Evolutionary conservation across 2,113 vertebrate genomes (phyloP).

Genomic region (Misgurnus mizolepis): DNA sequence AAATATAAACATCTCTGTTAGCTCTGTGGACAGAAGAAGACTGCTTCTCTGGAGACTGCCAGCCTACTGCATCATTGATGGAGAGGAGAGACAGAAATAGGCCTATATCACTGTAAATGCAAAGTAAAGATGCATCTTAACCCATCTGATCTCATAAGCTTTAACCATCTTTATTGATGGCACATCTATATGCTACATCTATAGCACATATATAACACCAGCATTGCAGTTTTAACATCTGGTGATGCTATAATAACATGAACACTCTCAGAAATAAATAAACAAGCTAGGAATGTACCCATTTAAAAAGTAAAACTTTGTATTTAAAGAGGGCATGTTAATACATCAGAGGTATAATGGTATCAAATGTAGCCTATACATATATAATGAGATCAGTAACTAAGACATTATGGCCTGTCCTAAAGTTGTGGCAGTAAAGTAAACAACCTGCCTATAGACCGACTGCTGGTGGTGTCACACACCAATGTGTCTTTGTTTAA

Average conservation of each 20-base stretch:
- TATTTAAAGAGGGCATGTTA: too few species aligned
- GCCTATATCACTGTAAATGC: not conserved
- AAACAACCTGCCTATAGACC: too few species aligned
- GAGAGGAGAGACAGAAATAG: constrained; percentile 25
- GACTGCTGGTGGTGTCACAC: not conserved
- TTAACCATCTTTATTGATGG: not conserved
- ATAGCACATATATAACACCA: not conserved
- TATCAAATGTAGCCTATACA: too few species aligned
- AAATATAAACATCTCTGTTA: constrained; percentile 41
- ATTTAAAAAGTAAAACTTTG: not conserved
- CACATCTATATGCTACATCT: too few species aligned
- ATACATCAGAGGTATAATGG: too few species aligned
- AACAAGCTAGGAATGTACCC: too few species aligned
- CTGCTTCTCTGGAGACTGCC: constrained; percentile 25
- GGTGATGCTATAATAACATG: too few species aligned
- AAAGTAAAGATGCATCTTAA: constrained; percentile 33
- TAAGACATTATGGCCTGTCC: not conserved
- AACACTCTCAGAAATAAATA: too few species aligned
- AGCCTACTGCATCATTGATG: constrained; percentile 52
- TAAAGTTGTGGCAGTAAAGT: not conserved
- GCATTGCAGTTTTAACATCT: not conserved
- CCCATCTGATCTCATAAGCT: constrained; percentile 14
- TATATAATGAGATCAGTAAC: too few species aligned
- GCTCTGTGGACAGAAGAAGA: constrained; percentile 32
- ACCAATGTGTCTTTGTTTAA: constrained; percentile 1